Base-by-base conservation (phyloP, 2,113 vertebrate genomes). In the Hippopotamus amphibius region DNA sequence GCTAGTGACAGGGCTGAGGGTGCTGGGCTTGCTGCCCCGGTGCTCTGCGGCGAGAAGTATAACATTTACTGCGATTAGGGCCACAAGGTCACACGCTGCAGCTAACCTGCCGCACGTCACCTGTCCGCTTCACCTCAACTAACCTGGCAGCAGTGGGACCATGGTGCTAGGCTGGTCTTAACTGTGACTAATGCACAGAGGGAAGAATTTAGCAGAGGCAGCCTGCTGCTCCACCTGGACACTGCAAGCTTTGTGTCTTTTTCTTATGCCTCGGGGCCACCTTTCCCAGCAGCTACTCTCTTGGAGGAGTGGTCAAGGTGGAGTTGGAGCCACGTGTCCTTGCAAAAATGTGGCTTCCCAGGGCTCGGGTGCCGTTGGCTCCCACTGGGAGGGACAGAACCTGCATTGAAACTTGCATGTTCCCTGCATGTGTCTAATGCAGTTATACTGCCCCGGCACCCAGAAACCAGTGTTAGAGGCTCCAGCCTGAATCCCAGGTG, bases 11-110 rank as follows among this genome's bases (percentile, higher is more conserved):
- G 98, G 15, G 93, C 99, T 5, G 98, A 99, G 97, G 99, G 99
- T 76, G 96, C 98, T 50, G 99, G 99, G 98, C 99, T 99, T 50
- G 98, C 98, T 98, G 99, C 98, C 97, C 99, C 99, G 59, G 98
- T 99, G 95, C 99, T 99, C 96, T 99, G 99, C 99, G 99, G 99
- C 30, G 99, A 99, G 98, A 99, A 99, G 97, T 99, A 99, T 97
- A 99, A 99, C 98, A 99, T 99, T 98, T 99, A 98, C 99, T 99
- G 99, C 98, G 99, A 99, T 98, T 97, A 98, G 96, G 91, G 80
- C 74, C n/a, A 8, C 37, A n/a, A 77, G 95, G 95, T 80, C 37
- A 3, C 97, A 68, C n/a, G 19, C 97, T 81, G 79, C 97, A 95
- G 96, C 97, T 96, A 97, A 97, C 79, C 46, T 61, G 37, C 77